phyloP scores from a whole-genome alignment of 2,113 vertebrate genomes.

The Rutilus rutilus region DNA sequence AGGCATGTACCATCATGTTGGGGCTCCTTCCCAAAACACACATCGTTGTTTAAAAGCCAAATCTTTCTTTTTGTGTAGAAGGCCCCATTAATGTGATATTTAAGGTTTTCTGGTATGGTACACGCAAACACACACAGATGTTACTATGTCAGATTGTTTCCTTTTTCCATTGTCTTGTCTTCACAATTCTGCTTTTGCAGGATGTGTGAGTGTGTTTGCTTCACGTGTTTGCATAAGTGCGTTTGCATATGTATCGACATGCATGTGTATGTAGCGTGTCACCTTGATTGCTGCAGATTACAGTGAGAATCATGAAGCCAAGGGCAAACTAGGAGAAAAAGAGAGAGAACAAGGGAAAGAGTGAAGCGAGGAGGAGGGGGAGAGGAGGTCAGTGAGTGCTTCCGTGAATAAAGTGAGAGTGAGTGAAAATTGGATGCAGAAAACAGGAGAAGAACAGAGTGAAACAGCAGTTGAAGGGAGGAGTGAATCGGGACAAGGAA shows the following conservation, averaged over 20 bases:
- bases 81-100: neutral
- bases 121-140: neutral
- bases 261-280: slow-evolving; percentile 60
- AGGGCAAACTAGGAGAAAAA: slow-evolving; percentile 64
- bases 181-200: neutral
- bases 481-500: neutral
- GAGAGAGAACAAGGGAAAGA: slow-evolving; percentile 46
- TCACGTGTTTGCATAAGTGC: neutral
- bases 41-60: neutral
- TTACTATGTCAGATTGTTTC: neutral
- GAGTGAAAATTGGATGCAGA: slow-evolving; percentile 34
- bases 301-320: slow-evolving; percentile 68
- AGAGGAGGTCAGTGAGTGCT: slow-evolving; percentile 46
- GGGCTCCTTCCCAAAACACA: neutral
- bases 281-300: slow-evolving; percentile 78
- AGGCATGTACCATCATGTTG: neutral
- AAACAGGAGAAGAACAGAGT: slow-evolving; percentile 45
- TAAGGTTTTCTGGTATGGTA: neutral
- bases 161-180: neutral
- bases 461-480: slow-evolving; percentile 31
- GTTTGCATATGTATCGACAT: neutral
- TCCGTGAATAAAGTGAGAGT: slow-evolving; percentile 34
- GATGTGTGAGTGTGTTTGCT: neutral
- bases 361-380: slow-evolving; percentile 12
- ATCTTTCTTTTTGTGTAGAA: neutral